Base-by-base conservation (phyloP, 2,888 invertebrate species). In the Clusia tigrina region DNA sequence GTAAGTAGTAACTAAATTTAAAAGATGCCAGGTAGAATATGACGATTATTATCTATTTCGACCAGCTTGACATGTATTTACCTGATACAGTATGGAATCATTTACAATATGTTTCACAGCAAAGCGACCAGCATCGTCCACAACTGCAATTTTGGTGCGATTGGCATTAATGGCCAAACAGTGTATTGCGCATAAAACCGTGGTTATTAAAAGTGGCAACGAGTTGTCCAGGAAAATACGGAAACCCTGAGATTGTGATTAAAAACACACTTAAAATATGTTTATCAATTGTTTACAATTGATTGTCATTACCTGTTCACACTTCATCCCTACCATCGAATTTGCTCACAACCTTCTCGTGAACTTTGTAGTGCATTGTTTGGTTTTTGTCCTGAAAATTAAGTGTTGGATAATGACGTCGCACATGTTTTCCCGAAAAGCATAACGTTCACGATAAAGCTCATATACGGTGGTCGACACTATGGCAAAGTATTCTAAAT, bases 351-450 rank as follows among this genome's bases (percentile, higher is more conserved):
- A 99, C 90, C 83, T 97, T 96, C 77, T 98, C 97, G 76, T 91
- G 92, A 0, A 97, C 93, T 67, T 92, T 86, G 78, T 95, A 95
- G 77, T 94, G 89, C 93, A 95, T 94, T 58, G 93, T 93, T 65
- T 90, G 90, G 60, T 88, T 86, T 71, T 94, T 95, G 15, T 89
- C 89, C 54, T 93, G 0, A 93, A 92, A 63, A 94, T 87, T 63
- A 96, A 86, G 84, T 96, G 93, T 74, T 96, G 95, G 73, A 99
- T 95, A 66, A 98, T 96, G 22, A 99, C 96, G 83, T 99, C 99
- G 1, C 98, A 98, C 96, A 99, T 97, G 79, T 96, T 96, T 84
- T 98, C 98, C 66, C 98, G 88, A 84, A 90, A 92, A 0, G 98
- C 98, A 81, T 98, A 81, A 70, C 96, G 87, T 78, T 98, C 96